Conservation (phyloP, 2,797 vertebrate species). For the Helostoma temminkii region DNA sequence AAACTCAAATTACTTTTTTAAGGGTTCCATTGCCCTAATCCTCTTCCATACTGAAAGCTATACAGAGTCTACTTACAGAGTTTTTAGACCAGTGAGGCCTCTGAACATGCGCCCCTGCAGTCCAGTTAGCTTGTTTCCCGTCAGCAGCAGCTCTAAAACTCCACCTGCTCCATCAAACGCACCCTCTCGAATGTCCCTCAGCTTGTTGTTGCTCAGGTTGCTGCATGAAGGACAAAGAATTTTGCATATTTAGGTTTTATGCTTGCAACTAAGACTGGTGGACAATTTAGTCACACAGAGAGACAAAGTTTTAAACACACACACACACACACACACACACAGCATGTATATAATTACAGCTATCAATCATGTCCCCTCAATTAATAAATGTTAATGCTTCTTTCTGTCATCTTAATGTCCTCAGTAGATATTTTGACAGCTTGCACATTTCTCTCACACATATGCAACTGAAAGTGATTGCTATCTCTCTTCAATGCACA, state of each 20-base stretch:
- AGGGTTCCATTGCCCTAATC: too few relatives aligned
- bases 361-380: constrained; percentile 60
- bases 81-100: constrained; percentile 92
- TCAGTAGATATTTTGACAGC: constrained; percentile 39
- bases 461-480: constrained; percentile 38
- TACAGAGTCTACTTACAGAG: constrained; percentile 85
- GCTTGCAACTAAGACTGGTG: neutral
- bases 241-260: neutral
- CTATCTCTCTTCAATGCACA: constrained; percentile 22
- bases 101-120: constrained; percentile 92
- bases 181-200: constrained; percentile 93
- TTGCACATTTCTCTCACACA: neutral
- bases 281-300: neutral
- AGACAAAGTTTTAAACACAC: neutral
- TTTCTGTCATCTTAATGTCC: constrained; percentile 55
- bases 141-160: constrained; percentile 93
- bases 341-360: constrained; percentile 37
- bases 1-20: too few relatives aligned
- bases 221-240: constrained; percentile 74
- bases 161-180: constrained; percentile 89
- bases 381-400: constrained; percentile 47
- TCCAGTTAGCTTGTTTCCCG: constrained; percentile 92
- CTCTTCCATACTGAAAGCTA: too few relatives aligned
- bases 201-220: constrained; percentile 96
- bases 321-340: neutral